Conservation (phyloP, 2,113 vertebrate genomes). For the Agapornis roseicollis region DNA sequence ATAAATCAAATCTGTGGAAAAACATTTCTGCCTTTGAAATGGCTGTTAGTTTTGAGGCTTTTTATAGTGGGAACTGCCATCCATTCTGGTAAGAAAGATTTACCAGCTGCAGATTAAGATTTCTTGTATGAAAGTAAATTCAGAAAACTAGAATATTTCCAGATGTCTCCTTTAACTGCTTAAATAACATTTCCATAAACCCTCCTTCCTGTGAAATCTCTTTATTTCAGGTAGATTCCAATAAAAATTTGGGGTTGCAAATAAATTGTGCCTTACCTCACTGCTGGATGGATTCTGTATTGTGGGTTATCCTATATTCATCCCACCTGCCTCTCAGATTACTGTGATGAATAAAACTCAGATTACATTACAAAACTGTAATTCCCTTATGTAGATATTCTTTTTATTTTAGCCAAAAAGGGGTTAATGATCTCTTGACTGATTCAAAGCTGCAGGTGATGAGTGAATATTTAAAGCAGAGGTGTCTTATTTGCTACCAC, state of each 20-base stretch:
- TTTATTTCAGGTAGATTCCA: not conserved
- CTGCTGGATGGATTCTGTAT: not conserved
- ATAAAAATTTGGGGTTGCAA: not conserved
- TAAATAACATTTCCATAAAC: not conserved
- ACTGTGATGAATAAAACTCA: not conserved
- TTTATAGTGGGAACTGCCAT: not conserved
- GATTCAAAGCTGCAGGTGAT: not conserved
- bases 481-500: not conserved
- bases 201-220: not conserved
- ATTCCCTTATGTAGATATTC: not conserved
- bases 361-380: not conserved
- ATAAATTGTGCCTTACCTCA: not conserved
- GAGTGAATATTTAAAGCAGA: not conserved
- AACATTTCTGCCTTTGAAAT: not conserved
- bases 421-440: not conserved
- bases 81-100: not conserved
- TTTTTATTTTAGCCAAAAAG: not conserved
- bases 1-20: not conserved
- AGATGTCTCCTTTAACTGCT: not conserved
- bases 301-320: not conserved
- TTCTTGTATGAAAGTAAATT: not conserved
- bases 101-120: not conserved
- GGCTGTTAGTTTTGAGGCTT: not conserved
- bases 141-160: not conserved
- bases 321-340: not conserved